These are phyloP conservation scores for Drosophila anomelani DNA, from an alignment of 2,888 invertebrate species.

Conservation along the genomic window DNA sequence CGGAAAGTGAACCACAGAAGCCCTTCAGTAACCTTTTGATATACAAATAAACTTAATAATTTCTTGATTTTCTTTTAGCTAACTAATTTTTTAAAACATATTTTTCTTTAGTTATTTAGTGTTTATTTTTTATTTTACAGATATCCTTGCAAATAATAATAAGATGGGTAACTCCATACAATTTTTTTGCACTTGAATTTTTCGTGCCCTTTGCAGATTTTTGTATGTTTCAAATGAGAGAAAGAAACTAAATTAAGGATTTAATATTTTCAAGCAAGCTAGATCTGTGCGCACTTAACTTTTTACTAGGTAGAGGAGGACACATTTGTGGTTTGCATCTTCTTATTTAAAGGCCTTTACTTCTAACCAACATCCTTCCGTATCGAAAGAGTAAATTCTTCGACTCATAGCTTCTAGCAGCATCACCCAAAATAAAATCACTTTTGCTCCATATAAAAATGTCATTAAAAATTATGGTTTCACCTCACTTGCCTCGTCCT, in stretches of 20 bases:
- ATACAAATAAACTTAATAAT: background rate
- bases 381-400: constrained; percentile 3
- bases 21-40: background rate
- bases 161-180: no score
- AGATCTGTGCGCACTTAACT: background rate
- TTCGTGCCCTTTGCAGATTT: no score
- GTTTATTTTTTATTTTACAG: background rate
- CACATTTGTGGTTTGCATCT: no score
- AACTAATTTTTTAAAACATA: background rate
- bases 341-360: background rate
- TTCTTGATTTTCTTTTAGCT: background rate
- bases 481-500: background rate
- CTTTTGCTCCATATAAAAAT: constrained; percentile 64
- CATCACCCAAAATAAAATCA: constrained; percentile 64
- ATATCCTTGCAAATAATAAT: no score
- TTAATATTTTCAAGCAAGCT: background rate
- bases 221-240: no score
- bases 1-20: background rate
- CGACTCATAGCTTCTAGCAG: constrained; percentile 3
- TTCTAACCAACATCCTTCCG: no score
- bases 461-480: constrained; percentile 70
- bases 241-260: no score
- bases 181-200: no score
- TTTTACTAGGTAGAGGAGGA: no score
- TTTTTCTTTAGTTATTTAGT: background rate